Percentiles rank a stretch among this genome's conserved stretches.
Evolutionary conservation across 2,888 invertebrate species (phyloP).

Genomic region (Nymphalis urticae): DNA sequence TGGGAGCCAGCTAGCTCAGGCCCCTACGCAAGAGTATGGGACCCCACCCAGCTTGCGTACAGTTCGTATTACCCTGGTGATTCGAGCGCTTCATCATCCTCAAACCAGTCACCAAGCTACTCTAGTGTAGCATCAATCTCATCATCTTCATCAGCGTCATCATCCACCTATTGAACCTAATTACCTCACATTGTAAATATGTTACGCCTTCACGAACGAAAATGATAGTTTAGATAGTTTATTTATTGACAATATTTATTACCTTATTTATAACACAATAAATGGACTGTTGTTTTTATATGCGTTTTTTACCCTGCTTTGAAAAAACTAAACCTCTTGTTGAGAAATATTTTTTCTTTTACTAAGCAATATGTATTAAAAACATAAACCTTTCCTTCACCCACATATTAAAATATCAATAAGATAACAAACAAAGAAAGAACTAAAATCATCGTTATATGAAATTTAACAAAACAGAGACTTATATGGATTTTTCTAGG

Average conservation of each 20-base stretch:
- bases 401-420: no score
- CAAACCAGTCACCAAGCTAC: conserved; percentile 79
- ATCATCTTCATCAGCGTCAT: conserved; percentile 58
- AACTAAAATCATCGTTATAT: no score
- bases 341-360: neutral
- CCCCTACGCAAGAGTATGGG: conserved; percentile 91
- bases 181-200: conserved; percentile 54
- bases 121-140: conserved; percentile 76
- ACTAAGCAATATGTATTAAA: no score
- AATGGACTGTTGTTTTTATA: conserved; percentile 63
- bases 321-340: neutral
- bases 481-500: no score
- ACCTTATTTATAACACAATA: conserved; percentile 75
- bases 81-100: conserved; percentile 78
- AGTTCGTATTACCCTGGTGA: conserved; percentile 87
- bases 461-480: no score
- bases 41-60: conserved; percentile 85
- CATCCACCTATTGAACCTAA: conserved; percentile 57
- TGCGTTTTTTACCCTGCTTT: conserved; percentile 32
- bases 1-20: conserved; percentile 88
- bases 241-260: conserved; percentile 77
- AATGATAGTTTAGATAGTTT: conserved; percentile 68
- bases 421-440: no score
- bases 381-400: no score
- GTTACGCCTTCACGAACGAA: conserved; percentile 62